Evolutionary conservation across 2,888 invertebrate species (phyloP).

Genomic region (Epirrhoe alternata): DNA sequence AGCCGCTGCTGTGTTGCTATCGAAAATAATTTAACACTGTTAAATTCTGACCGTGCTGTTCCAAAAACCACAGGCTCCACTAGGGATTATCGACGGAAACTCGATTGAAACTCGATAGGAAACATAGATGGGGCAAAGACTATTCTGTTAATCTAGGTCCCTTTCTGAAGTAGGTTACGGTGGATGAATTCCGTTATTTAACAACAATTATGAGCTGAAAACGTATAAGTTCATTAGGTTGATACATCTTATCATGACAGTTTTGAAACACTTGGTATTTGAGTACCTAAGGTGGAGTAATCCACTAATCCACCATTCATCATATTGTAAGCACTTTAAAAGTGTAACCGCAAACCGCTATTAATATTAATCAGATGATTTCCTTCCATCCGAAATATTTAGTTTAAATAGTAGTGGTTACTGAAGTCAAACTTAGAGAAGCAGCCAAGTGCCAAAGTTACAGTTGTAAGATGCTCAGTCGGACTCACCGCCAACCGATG

Average conservation of each 20-base stretch:
- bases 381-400: not conserved
- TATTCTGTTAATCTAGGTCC: not conserved
- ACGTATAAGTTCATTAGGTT: no score
- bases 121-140: conserved; percentile 1
- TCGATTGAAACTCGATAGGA: conserved; percentile 24
- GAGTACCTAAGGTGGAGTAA: no score
- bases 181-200: not conserved
- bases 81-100: conserved; percentile 39
- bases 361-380: no score
- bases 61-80: conserved; percentile 58
- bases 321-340: no score
- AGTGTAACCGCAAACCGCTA: no score
- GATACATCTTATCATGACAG: no score
- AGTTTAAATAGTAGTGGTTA: conserved; percentile 42
- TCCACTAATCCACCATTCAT: no score
- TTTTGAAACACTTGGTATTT: no score
- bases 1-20: conserved; percentile 56
- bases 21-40: conserved; percentile 69
- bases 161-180: not conserved
- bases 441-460: conserved; percentile 39
- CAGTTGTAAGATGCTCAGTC: conserved; percentile 34
- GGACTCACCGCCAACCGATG: conserved; percentile 29
- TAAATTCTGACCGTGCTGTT: conserved; percentile 58
- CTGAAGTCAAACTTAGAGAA: conserved; percentile 36
- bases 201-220: not conserved